phyloP scores from a whole-genome alignment of 1,140 invertebrate genomes.

The Cydia splendana region DNA sequence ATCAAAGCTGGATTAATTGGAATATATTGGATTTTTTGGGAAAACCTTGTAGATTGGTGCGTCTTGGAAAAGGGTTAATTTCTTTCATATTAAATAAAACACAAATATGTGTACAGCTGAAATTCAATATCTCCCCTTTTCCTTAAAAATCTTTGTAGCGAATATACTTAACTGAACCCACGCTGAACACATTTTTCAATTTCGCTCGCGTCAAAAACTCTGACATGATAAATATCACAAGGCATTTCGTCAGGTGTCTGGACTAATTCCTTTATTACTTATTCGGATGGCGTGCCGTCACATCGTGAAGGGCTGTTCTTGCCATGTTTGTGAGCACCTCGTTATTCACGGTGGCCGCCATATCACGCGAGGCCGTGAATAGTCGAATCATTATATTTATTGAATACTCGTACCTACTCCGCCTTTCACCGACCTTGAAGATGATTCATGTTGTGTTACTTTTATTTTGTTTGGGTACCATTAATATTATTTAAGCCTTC shows the following conservation, averaged over 20 bases:
- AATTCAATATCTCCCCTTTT: neutral
- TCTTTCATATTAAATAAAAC: too few species aligned
- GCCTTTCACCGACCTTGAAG: neutral
- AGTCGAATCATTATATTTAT: constrained; percentile 9
- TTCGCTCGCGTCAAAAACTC: neutral
- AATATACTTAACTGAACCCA: neutral
- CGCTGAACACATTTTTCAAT: constrained; percentile 9
- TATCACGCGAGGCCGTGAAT: constrained; percentile 23
- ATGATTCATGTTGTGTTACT: constrained; percentile 7
- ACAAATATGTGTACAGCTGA: neutral
- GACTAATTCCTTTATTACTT: constrained; percentile 24
- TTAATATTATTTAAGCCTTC: neutral
- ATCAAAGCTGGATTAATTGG: too few species aligned
- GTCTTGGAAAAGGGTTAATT: too few species aligned
- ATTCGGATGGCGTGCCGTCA: constrained; percentile 20
- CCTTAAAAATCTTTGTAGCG: neutral
- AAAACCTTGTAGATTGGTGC: too few species aligned
- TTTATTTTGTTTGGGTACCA: neutral
- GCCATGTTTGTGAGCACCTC: neutral
- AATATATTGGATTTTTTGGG: too few species aligned
- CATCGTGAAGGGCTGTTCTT: neutral
- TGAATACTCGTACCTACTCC: neutral
- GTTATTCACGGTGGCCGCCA: constrained; percentile 3
- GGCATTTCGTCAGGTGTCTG: neutral
- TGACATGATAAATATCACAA: neutral